Evolutionary conservation across 2,113 vertebrate genomes (phyloP).

Genomic region (Gila orcuttii): DNA sequence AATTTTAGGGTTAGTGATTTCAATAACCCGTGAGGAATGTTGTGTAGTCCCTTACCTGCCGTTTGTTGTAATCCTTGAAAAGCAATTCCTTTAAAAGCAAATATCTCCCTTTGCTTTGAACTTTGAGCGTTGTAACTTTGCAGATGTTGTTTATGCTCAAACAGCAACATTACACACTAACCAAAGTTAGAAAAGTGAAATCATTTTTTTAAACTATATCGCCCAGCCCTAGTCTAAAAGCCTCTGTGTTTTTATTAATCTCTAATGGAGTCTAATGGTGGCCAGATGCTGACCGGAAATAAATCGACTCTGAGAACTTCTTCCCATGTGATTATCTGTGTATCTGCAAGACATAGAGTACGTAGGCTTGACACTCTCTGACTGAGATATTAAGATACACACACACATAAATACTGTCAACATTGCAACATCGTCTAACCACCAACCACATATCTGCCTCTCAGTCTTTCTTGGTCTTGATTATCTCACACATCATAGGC

Average conservation of each 20-base stretch:
- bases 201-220: too few relatives aligned
- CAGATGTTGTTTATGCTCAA: too few relatives aligned
- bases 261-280: slow-evolving; percentile 3
- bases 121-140: too few relatives aligned
- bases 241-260: neutral
- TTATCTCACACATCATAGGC: neutral
- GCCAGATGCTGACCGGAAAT: neutral
- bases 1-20: too few relatives aligned
- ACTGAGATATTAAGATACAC: neutral
- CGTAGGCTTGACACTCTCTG: neutral
- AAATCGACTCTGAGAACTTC: neutral
- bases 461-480: neutral
- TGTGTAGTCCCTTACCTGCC: too few relatives aligned
- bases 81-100: too few relatives aligned
- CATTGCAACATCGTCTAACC: neutral
- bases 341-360: neutral
- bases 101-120: too few relatives aligned
- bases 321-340: neutral
- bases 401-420: neutral
- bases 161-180: too few relatives aligned
- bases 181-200: too few relatives aligned
- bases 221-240: neutral
- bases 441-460: neutral
- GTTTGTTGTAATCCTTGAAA: too few relatives aligned
- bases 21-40: too few relatives aligned